Conservation (phyloP, 2,113 vertebrate species). For the Calypte anna region DNA sequence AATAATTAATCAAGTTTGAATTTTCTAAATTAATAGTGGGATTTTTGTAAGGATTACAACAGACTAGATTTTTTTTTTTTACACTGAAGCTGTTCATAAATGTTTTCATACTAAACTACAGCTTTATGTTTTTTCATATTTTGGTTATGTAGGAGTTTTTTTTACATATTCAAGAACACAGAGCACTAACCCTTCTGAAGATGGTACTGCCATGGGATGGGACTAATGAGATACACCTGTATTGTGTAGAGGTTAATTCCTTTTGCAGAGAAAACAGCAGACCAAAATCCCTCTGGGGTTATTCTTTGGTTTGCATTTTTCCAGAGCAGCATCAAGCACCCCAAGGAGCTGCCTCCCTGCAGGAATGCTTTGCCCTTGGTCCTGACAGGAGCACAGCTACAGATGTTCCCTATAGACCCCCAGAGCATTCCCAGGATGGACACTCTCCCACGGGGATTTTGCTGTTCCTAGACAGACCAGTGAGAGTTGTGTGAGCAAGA, state of each 20-base stretch:
- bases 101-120: neutral
- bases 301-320: neutral
- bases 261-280: neutral
- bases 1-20: neutral
- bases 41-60: neutral
- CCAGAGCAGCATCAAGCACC: neutral
- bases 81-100: neutral
- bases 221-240: neutral
- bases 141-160: neutral
- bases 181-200: neutral
- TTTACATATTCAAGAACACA: neutral
- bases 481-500: too few relatives aligned
- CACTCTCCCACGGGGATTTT: neutral
- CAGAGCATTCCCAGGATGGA: neutral
- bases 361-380: neutral
- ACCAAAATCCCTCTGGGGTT: accelerated
- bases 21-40: neutral
- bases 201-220: neutral
- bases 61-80: neutral
- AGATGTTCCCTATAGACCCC: neutral
- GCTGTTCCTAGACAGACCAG: neutral
- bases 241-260: neutral
- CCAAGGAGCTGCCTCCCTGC: accelerated
- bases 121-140: neutral
- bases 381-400: accelerated